Conservation (phyloP, 2,797 vertebrate genomes). For the Microchirus variegatus region DNA sequence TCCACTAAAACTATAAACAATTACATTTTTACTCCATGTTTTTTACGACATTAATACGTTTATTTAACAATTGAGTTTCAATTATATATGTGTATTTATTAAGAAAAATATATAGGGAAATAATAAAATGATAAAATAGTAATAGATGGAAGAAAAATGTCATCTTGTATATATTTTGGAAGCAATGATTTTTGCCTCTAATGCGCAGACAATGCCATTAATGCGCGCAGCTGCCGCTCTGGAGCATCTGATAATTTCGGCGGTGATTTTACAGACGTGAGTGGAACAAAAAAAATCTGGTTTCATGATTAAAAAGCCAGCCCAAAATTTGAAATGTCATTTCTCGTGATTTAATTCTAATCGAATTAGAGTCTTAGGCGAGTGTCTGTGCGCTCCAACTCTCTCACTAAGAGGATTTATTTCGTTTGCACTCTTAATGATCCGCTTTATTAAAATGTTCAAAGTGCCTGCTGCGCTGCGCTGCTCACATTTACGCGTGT, state of each 20-base stretch:
- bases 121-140: not conserved
- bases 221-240: conserved; percentile 11
- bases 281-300: not conserved
- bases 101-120: not conserved
- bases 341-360: conserved; percentile 8
- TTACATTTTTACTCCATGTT: not conserved
- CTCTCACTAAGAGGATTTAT: conserved; percentile 6
- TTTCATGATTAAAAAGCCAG: conserved; percentile 7
- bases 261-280: conserved; percentile 4
- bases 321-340: not conserved
- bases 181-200: not conserved
- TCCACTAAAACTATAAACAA: not conserved
- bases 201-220: conserved; percentile 6
- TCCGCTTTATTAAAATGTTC: conserved; percentile 26
- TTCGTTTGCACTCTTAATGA: conserved; percentile 32
- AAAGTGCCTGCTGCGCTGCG: conserved; percentile 24
- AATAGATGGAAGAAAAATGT: not conserved
- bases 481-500: conserved; percentile 42
- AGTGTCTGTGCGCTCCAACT: not conserved
- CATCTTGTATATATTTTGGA: conserved; percentile 5
- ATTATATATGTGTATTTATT: too few relatives aligned
- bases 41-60: too few relatives aligned
- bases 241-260: conserved; percentile 1
- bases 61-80: too few relatives aligned
- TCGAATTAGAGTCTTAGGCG: conserved; percentile 4